Conservation (phyloP, 2,797 vertebrate species). For the Pipistrellus pygmaeus region DNA sequence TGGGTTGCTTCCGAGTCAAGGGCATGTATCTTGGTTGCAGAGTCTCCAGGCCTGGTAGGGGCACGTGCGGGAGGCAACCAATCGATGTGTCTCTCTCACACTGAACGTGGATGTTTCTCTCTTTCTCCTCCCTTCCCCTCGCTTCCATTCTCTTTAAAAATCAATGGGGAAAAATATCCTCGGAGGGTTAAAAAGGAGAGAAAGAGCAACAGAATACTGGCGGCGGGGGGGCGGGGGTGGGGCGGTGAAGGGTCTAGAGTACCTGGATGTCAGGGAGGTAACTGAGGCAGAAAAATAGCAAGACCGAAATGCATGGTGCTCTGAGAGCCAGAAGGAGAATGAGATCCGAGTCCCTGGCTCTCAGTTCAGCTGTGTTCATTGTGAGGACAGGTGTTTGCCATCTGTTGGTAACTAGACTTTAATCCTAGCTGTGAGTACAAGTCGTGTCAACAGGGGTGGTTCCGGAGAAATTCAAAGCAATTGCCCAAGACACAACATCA, state of each 20-base stretch:
- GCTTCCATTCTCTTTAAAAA: no score
- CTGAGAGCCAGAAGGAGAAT: background rate
- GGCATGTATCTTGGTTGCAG: no score
- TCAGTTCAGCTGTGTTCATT: background rate
- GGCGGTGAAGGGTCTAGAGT: background rate
- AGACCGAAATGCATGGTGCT: background rate
- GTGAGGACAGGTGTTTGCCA: slow-evolving; percentile 41
- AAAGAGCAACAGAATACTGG: background rate
- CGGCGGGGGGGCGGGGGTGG: no score
- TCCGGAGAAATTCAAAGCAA: slow-evolving; percentile 63
- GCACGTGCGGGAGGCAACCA: no score
- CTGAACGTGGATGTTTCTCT: no score
- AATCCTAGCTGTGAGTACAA: slow-evolving; percentile 46
- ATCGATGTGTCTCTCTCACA: no score
- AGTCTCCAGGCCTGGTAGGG: no score
- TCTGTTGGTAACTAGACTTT: slow-evolving; percentile 65
- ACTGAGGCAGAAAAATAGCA: slow-evolving; percentile 4
- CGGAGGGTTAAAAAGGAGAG: no score
- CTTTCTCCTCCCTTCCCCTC: no score
- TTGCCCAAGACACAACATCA: slow-evolving; percentile 53
- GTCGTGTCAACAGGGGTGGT: slow-evolving; percentile 68
- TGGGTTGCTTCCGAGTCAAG: no score
- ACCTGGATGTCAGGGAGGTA: background rate
- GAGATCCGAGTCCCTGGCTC: background rate
- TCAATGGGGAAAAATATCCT: no score